These are phyloP conservation scores for Polypterus bichir DNA, from an alignment of 2,113 vertebrate genomes.

Conservation along the genomic window DNA sequence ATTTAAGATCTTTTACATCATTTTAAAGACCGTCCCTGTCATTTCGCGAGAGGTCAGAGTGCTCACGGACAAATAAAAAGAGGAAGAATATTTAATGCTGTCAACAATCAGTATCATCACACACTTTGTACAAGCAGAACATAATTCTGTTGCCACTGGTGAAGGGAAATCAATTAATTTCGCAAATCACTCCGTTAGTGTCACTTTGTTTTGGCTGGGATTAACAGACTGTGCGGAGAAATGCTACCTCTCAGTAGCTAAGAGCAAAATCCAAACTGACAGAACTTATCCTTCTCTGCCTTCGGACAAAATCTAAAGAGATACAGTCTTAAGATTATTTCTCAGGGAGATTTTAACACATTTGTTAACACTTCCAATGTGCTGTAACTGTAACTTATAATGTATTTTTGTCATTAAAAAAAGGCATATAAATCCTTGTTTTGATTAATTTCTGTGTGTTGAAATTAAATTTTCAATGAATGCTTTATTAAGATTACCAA, in stretches of 20 bases:
- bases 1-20: slow-evolving; percentile 7
- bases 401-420: not conserved
- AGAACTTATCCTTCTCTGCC: slow-evolving; percentile 26
- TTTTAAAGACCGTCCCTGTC: slow-evolving; percentile 11
- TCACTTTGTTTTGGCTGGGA: slow-evolving; percentile 38
- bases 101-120: slow-evolving; percentile 6
- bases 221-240: slow-evolving; percentile 20
- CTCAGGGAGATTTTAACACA: slow-evolving; percentile 31
- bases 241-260: slow-evolving; percentile 25
- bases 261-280: slow-evolving; percentile 24
- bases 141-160: slow-evolving; percentile 21
- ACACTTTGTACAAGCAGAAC: slow-evolving; percentile 10
- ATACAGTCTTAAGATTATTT: slow-evolving; percentile 21
- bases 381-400: slow-evolving; percentile 1
- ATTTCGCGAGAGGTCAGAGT: slow-evolving; percentile 9
- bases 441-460: too few relatives aligned
- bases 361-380: slow-evolving; percentile 28
- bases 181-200: slow-evolving; percentile 34
- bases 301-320: slow-evolving; percentile 20
- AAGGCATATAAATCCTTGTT: not conserved
- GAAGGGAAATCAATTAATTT: slow-evolving; percentile 49
- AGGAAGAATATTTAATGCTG: slow-evolving; percentile 8
- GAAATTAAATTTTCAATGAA: too few relatives aligned
- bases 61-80: slow-evolving; percentile 3
- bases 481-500: too few relatives aligned